A percentile compares a stretch with the other conserved stretches of the same genome.
Conservation (phyloP, 64 coral and sea anemone species). For the Trachythela sp. region DNA sequence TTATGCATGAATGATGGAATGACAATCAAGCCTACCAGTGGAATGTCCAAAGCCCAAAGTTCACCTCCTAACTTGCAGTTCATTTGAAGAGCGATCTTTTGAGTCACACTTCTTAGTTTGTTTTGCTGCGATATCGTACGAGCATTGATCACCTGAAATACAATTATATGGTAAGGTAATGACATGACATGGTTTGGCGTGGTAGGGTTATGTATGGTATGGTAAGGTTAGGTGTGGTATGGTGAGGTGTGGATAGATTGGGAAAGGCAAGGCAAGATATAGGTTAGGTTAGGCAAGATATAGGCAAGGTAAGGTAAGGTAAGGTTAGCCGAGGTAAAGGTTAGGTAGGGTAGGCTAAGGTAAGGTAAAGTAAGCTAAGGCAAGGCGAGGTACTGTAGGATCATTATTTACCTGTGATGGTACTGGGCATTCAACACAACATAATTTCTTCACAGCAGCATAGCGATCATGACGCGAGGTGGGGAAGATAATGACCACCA, state of each 20-base stretch:
- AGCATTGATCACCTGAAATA: constrained; percentile 76
- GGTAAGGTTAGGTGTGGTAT: no score
- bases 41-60: constrained; percentile 85
- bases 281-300: no score
- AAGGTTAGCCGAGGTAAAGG: no score
- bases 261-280: no score
- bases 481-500: constrained; percentile 82
- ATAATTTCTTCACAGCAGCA: constrained; percentile 94
- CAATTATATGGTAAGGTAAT: background rate
- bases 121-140: constrained; percentile 86
- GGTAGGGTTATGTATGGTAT: no score
- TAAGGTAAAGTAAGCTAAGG: background rate
- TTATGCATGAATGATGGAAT: no score
- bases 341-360: no score
- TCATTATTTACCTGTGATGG: constrained; percentile 72
- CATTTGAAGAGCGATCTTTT: constrained; percentile 94
- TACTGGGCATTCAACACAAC: constrained; percentile 90
- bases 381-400: background rate
- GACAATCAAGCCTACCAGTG: constrained; percentile 51
- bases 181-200: background rate
- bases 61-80: constrained; percentile 95
- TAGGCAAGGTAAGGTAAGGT: no score
- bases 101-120: constrained; percentile 84
- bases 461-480: constrained; percentile 91
- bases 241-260: no score